Base-by-base conservation (phyloP, 30 jellyfish, hydroid and myxozoan species). In the Chironex yamaguchii region DNA sequence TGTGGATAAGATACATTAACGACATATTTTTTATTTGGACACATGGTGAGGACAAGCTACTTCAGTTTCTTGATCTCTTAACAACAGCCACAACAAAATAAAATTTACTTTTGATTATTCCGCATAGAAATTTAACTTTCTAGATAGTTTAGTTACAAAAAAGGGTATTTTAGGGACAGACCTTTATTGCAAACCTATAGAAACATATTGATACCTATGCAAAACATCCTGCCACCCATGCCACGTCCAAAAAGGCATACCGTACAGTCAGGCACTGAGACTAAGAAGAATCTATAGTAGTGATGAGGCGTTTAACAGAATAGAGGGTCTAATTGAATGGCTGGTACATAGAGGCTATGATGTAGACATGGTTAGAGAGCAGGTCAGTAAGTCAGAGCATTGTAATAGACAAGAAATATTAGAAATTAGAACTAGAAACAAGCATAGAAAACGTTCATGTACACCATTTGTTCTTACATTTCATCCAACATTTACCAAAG, bases 31-130 rank as follows among this genome's bases (percentile, higher is more conserved):
- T 67, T 11, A 67, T 28, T 67, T 70, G 84, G 74, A 70, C 75
- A 32, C 84, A 70, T 48, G 73, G 84, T 22, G 69, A 30, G 42
- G 84, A 70, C 84, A 70, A 70, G 42, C 84, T 70, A 0, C 21
- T 12, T 13, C 34, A 70, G 13, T 70, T 70, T 34, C 34, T 70
- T n/a, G n/a, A 42, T 9, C 62, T 9, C 62, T 42, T n/a, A 42
- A 42, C 62, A 42, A 42, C 62, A 42, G n/a, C 11, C 62, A 42
- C 62, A 11, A 42, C 11, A n/a, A 11, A 11, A 42, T 42, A 42
- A 42, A 42, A 42, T 42, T 42, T n/a, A 42, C 62, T 9, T 9
- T 11, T n/a, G 62, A 42, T 9, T 9, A 9, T n/a, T 42, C 62
- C 14, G n/a, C 62, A 11, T 9, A 11, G n/a, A 9, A 11, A 11